Conservation (phyloP, 2,888 invertebrate species). For the Thymelicus sylvestris region DNA sequence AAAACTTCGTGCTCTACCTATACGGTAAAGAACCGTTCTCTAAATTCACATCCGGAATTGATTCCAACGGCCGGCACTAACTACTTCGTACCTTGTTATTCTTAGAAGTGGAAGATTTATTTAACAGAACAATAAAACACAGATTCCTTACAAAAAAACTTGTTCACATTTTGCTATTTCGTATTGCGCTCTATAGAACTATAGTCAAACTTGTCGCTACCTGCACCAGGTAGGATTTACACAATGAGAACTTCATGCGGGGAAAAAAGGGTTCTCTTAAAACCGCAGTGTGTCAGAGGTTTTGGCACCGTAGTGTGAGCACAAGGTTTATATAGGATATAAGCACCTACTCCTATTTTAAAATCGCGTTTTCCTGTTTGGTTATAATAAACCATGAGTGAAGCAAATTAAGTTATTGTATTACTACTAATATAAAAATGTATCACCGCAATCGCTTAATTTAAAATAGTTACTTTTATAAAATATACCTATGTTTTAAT, state of each 20-base stretch:
- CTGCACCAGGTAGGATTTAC: constrained; percentile 46
- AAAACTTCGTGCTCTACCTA: background rate
- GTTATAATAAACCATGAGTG: background rate
- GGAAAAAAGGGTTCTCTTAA: constrained; percentile 41
- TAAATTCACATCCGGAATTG: constrained; percentile 26
- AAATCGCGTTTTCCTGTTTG: constrained; percentile 9
- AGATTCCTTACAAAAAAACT: constrained; percentile 23
- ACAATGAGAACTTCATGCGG: constrained; percentile 39
- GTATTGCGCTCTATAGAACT: constrained; percentile 22
- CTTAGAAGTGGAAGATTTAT: constrained; percentile 31
- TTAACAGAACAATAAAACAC: constrained; percentile 21
- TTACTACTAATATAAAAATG: too few relatives aligned
- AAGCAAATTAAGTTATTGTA: too few relatives aligned
- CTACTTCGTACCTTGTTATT: constrained; percentile 6
- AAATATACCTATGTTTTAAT: too few relatives aligned
- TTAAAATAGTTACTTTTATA: too few relatives aligned
- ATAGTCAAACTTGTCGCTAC: constrained; percentile 41
- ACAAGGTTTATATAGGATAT: background rate
- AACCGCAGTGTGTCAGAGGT: constrained; percentile 35
- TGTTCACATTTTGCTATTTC: constrained; percentile 28
- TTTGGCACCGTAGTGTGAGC: constrained; percentile 15
- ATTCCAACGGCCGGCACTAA: background rate
- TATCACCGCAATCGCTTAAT: too few relatives aligned
- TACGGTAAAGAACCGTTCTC: background rate
- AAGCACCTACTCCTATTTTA: background rate